Evolutionary conservation across 2,888 invertebrate genomes (phyloP), one percentile per base, ranked within the genome.

Genomic region (Amiota minor): DNA sequence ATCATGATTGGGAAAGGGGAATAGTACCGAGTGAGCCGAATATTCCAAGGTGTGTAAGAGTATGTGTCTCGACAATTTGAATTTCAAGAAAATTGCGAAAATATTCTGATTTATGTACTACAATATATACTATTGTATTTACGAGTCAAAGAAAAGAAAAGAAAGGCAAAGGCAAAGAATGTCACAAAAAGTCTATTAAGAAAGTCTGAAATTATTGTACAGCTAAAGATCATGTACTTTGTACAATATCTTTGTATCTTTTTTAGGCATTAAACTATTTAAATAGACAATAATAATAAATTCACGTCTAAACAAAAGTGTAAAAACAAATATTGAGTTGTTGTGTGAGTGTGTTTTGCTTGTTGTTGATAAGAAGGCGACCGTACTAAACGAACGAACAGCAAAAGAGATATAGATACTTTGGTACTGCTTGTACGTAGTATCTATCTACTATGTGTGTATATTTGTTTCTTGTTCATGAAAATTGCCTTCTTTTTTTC

Each of bases 241-340:
- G 35, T 6, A 35, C 35, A 35, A 35, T 78, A 76, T 76, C 75
- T 76, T 35, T 62, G 62, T 59, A 59, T 18, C 10, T 59, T 16
- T 59, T 11, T 59, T 18, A 50, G 53, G 78, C 81, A 81, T 83
- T 79, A 77, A 78, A 77, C 77, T 80, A 75, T 75, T 75, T 67
- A 82, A 82, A 83, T 73, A 77, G 46, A 20, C 71, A 67, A 75
- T 70, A 56, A 35, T 35, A 35, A 18, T 35, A 84, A 85, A 84
- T 84, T 85, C 77, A 84, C 79, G 81, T 85, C 84, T 82, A 84
- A 84, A 84, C 80, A 84, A 85, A 82, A 84, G 84, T 84, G 85
- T 84, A 84, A 84, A 84, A 82, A 83, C 74, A 84, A 83, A 83
- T 79, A 69, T 71, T 11, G 47, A 49, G 35, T 35, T 49, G 50